Conservation (phyloP, 2,113 vertebrate species). For the Lepus timidus region DNA sequence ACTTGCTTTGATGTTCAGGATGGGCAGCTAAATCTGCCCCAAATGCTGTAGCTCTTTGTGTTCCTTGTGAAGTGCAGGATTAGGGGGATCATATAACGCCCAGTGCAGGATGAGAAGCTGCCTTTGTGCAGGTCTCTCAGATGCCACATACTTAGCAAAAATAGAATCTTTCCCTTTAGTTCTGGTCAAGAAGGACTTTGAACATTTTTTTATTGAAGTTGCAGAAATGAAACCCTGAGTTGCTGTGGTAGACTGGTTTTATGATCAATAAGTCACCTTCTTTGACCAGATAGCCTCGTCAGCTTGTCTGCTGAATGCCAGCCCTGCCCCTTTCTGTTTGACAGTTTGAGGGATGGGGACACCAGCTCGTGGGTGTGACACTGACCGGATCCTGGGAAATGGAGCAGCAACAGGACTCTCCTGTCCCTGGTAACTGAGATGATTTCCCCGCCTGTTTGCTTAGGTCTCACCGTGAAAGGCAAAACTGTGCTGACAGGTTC, state of each 20-base stretch:
- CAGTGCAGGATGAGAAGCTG: background rate
- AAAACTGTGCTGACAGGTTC: background rate
- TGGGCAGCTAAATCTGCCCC: background rate
- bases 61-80: background rate
- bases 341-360: background rate
- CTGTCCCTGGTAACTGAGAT: background rate
- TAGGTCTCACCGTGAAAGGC: background rate
- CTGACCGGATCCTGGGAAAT: background rate
- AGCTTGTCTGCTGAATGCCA: background rate
- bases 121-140: background rate
- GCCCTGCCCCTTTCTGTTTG: background rate
- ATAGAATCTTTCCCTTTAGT: background rate
- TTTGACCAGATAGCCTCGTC: constrained; percentile 10
- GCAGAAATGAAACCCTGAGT: constrained; percentile 40
- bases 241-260: constrained; percentile 7
- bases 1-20: constrained; percentile 10
- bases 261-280: background rate
- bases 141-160: constrained; percentile 25
- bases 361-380: background rate
- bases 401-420: background rate
- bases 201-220: constrained; percentile 38
- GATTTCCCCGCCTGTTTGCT: background rate
- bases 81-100: background rate
- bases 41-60: background rate
- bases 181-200: constrained; percentile 46